Evolutionary conservation across 2,797 vertebrate genomes (phyloP).

Genomic region (Enteromius trimaculatus): DNA sequence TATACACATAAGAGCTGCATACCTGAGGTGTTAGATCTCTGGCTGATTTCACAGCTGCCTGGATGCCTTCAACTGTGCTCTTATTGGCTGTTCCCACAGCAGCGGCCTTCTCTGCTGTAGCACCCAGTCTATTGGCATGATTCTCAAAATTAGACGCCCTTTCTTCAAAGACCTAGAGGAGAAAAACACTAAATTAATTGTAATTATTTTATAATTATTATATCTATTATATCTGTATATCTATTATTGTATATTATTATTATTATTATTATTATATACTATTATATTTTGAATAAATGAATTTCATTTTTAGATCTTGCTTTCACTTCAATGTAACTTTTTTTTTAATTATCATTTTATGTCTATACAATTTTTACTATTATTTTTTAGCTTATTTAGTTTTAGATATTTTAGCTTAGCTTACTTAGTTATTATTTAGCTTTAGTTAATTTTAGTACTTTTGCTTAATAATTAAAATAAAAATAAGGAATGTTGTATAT

Average conservation of each 20-base stretch:
- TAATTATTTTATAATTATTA: neutral
- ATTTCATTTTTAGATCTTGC: neutral
- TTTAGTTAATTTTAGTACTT: too few species aligned
- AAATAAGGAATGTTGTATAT: neutral
- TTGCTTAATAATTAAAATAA: neutral
- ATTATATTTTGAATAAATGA: neutral
- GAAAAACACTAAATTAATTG: constrained; percentile 2
- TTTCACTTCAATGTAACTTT: neutral
- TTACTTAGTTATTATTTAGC: too few species aligned
- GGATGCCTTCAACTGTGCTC: constrained; percentile 93
- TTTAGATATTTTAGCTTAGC: neutral
- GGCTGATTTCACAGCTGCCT: constrained; percentile 92
- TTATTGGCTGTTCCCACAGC: constrained; percentile 97
- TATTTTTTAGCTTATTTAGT: neutral
- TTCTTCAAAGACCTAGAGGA: constrained; percentile 91
- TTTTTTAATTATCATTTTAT: neutral
- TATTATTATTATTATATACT: too few species aligned
- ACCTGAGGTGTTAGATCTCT: constrained; percentile 98
- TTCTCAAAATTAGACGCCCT: constrained; percentile 94
- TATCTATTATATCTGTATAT: too few species aligned
- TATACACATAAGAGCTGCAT: constrained; percentile 27
- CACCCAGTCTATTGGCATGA: constrained; percentile 89
- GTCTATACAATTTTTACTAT: neutral
- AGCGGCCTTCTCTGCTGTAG: constrained; percentile 96
- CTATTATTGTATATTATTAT: neutral